Base-by-base conservation (phyloP, 1,140 invertebrate species). In the Acromyrmex charruanus region DNA sequence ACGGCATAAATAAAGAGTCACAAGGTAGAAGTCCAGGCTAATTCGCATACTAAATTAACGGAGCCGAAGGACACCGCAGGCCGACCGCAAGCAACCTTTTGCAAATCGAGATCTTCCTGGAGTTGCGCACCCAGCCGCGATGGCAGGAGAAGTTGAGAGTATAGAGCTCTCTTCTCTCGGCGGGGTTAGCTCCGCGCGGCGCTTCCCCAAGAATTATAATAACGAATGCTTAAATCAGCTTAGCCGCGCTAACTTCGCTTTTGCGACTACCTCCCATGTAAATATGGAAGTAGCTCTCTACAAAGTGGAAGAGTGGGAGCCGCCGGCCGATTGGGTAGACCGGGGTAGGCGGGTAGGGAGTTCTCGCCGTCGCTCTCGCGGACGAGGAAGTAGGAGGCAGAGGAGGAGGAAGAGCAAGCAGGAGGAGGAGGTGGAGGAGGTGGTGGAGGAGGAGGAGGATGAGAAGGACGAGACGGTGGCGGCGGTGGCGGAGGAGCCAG, bases 211-310 rank as follows among this genome's bases (percentile, higher is more conserved):
- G 94, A 95, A 95, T 95, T 95, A 95, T 95, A 95, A 95, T 94
- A 95, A 95, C 94, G 93, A 95, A 94, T 94, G 94, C 94, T 94
- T 93, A 95, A 95, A 95, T 95, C 94, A 95, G 94, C 94, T 95
- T 95, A 95, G 92, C 93, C 92, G 88, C 91, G 91, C 93, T 91
- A 95, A 95, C 94, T 94, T 94, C 89, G 94, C 94, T 95, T 94
- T 94, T 93, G 93, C 92, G 92, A 93, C 90, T 92, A 92, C 91
- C 91, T 93, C 90, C 92, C 93, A 92, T 94, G 94, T 94, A 95
- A 94, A 95, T 94, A 94, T 94, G 93, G 93, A 95, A 94, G 94
- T 94, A 94, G 93, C 93, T 93, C 89, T 92, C 85, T 85, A 90
- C 89, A 90, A 90, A 91, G 90, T 80, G 86, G 91, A 93, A 92